A percentile compares a stretch with the other conserved stretches of the same genome.
Conservation (phyloP, 2,888 invertebrate species). For the Andrena fulva region DNA sequence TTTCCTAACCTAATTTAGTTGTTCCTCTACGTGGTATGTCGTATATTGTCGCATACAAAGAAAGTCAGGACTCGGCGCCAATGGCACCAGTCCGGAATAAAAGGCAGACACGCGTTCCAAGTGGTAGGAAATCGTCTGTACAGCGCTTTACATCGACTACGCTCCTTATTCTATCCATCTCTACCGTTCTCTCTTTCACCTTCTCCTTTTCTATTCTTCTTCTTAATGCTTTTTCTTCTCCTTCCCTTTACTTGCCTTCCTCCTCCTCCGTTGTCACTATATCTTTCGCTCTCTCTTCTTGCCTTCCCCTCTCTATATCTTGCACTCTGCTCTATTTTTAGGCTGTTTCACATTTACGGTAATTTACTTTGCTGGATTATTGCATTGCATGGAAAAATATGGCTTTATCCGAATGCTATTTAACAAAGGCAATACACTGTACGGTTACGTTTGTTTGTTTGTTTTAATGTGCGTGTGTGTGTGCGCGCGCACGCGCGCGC, state of each 20-base stretch:
- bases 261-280: neutral
- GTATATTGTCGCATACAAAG: slow-evolving; percentile 73
- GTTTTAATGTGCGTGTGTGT: neutral
- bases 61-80: slow-evolving; percentile 69
- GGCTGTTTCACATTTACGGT: slow-evolving; percentile 74
- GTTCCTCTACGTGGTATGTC: slow-evolving; percentile 65
- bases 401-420: slow-evolving; percentile 84
- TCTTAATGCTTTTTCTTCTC: slow-evolving; percentile 14
- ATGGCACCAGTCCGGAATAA: slow-evolving; percentile 73
- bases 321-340: slow-evolving; percentile 77
- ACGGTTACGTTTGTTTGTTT: slow-evolving; percentile 72
- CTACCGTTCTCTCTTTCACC: neutral
- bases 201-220: neutral
- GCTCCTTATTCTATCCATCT: slow-evolving; percentile 31
- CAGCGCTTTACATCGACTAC: slow-evolving; percentile 56
- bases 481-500: too few species aligned
- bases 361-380: slow-evolving; percentile 81
- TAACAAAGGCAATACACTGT: slow-evolving; percentile 83
- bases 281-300: slow-evolving; percentile 2
- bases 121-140: slow-evolving; percentile 66
- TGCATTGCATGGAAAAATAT: slow-evolving; percentile 85
- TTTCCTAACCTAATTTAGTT: slow-evolving; percentile 66
- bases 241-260: neutral
- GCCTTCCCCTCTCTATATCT: slow-evolving; percentile 63
- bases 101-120: slow-evolving; percentile 70